phyloP scores from a whole-genome alignment of 2,888 invertebrate genomes.

The Drosophila pullipes region DNA sequence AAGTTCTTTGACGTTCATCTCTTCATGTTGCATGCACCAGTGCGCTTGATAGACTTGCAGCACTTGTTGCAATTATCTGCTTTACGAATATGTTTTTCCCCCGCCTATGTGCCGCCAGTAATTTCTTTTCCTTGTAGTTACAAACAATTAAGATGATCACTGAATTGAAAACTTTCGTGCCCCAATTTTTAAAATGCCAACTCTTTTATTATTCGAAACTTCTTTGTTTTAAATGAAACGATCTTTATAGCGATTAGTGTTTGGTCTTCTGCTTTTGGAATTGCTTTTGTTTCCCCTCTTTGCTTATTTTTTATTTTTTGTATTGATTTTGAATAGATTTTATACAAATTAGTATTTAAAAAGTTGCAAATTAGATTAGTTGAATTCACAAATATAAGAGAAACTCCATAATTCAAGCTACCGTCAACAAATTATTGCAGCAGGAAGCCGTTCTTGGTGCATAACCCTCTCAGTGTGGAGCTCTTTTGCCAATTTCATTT shows the following conservation, averaged over 20 bases:
- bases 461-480: constrained; percentile 13
- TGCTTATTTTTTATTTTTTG: not conserved
- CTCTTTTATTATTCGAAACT: not conserved
- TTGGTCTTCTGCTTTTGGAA: not conserved
- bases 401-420: not conserved
- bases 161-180: constrained; percentile 18
- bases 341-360: not conserved
- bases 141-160: constrained; percentile 29
- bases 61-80: constrained; percentile 53
- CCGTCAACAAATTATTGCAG: not conserved
- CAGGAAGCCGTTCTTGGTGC: not conserved
- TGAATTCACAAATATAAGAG: not conserved
- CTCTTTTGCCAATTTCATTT: constrained; percentile 48
- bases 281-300: not conserved
- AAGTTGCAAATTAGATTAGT: not conserved
- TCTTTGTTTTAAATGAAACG: not conserved
- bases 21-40: constrained; percentile 66
- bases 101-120: not conserved
- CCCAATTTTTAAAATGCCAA: not conserved
- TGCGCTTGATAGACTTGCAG: constrained; percentile 39
- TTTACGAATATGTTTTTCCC: constrained; percentile 12
- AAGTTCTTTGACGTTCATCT: constrained; percentile 20
- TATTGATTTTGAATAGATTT: not conserved
- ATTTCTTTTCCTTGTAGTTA: constrained; percentile 1
- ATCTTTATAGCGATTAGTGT: not conserved